Percentiles rank a stretch among this genome's conserved stretches.
Conservation (phyloP, 2,113 vertebrate species). For the Dipodomys spectabilis region DNA sequence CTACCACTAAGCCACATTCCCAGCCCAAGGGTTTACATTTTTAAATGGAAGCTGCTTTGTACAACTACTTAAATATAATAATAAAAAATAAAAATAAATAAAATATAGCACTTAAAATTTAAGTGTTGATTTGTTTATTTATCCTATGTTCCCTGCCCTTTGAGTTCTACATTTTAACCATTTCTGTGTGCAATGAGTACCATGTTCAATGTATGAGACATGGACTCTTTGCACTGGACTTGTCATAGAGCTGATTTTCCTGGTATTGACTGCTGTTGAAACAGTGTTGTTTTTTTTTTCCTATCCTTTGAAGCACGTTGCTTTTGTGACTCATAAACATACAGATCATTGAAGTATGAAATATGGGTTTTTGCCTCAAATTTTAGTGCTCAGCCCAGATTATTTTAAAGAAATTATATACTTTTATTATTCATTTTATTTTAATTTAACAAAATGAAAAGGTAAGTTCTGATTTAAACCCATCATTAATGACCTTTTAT, state of each 20-base stretch:
- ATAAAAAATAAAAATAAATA: neutral
- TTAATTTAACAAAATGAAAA: too few species aligned
- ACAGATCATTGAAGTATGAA: neutral
- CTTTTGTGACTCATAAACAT: neutral
- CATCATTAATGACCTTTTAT: neutral
- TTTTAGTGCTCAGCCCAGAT: neutral
- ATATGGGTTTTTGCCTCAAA: neutral
- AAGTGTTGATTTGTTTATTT: too few species aligned
- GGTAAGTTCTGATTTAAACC: neutral
- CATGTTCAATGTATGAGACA: too few species aligned
- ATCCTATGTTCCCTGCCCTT: neutral
- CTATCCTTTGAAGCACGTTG: neutral
- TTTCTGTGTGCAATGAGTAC: neutral
- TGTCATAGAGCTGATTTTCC: neutral
- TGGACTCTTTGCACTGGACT: neutral
- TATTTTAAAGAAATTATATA: constrained; percentile 3
- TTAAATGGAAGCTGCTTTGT: too few species aligned
- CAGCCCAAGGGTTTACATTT: too few species aligned
- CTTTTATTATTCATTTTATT: too few species aligned
- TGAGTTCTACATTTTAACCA: neutral
- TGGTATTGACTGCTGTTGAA: neutral
- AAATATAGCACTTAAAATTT: too few species aligned
- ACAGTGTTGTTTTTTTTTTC: neutral
- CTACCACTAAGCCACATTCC: too few species aligned
- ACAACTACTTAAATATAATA: too few species aligned